Percentiles rank a stretch among this genome's conserved stretches.
Conservation (phyloP, 2,113 vertebrate genomes). For the Columbina picui region DNA sequence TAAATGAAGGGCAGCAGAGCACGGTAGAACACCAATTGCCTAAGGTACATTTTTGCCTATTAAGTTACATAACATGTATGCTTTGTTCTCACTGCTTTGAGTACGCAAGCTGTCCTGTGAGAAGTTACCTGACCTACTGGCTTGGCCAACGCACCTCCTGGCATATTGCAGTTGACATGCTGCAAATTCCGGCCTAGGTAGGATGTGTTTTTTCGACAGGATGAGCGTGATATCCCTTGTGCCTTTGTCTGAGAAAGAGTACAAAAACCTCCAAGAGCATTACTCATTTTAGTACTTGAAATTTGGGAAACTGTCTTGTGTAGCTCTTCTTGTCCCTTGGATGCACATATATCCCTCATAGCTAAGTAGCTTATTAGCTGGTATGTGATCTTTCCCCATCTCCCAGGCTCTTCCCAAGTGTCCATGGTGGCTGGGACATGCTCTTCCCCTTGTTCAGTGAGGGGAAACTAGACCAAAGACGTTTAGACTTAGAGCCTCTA, state of each 20-base stretch:
- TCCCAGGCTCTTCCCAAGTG: neutral
- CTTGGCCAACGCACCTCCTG: neutral
- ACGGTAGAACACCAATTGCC: neutral
- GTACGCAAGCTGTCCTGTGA: neutral
- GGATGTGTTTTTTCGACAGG: neutral
- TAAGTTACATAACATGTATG: neutral
- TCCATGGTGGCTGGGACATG: neutral
- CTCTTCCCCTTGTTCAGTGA: neutral
- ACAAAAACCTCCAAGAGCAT: neutral
- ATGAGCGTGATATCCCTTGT: neutral
- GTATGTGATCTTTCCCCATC: neutral
- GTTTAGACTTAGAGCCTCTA: neutral
- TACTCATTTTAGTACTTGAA: neutral
- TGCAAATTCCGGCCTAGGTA: neutral
- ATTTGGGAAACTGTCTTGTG: neutral
- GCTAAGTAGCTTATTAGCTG: neutral
- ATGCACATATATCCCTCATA: neutral
- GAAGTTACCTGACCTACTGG: neutral
- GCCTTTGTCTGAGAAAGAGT: neutral
- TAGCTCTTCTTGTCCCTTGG: neutral
- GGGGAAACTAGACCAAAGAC: neutral
- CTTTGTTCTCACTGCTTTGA: conserved; percentile 21
- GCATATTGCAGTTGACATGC: neutral
- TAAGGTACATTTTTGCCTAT: conserved; percentile 18
- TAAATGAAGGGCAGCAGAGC: conserved; percentile 21